Evolutionary conservation across 2,113 vertebrate genomes (phyloP), one percentile per base, ranked within the genome.

Genomic region (Grammomys dolichurus): DNA sequence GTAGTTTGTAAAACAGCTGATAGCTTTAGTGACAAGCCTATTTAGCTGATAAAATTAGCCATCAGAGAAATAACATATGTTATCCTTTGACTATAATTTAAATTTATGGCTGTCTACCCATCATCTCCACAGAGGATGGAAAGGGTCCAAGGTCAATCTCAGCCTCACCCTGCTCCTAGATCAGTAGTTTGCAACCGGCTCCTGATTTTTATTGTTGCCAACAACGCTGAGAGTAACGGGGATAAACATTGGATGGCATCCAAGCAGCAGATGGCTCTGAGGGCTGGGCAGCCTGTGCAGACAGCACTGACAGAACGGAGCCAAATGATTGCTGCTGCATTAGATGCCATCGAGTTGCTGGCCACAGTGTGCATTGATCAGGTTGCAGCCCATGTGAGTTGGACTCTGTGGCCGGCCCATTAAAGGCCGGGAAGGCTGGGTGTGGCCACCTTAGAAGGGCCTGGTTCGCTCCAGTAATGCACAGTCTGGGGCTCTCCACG

Each of bases 1-100:
- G 90, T 96, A 97, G 98, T 98, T 98, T 98, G 97, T 98, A 96
- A 97, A 98, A 98, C 95, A 98, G 97, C 97, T 84, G 89, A 97
- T 98, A 86, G 96, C 82, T 97, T 97, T 97, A 98, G 97, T 98
- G 98, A 97, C 97, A 98, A 96, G 89, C 95, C 97, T 98, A 93
- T 98, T 98, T 95, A 97, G 97, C 95, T 98, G 98, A 97, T 98
- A 97, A 97, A 98, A 98, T 98, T 98, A 98, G 97, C 97, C 97
- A 96, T 97, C 1, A 54, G 91, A 98, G 96, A 94, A 98, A 98
- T 98, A 98, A 98, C 72, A 56, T 98, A 97, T 90, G 96, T 96
- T 98, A 97, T 98, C 94, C 97, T 98, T 98, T 97, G 92, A 86
- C 97, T 97, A 94, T 98, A 95, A 97, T 97, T 98, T 98, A 97